These are phyloP conservation scores for Neoniphon sammara DNA, from an alignment of 2,797 vertebrate genomes.

Conservation along the genomic window DNA sequence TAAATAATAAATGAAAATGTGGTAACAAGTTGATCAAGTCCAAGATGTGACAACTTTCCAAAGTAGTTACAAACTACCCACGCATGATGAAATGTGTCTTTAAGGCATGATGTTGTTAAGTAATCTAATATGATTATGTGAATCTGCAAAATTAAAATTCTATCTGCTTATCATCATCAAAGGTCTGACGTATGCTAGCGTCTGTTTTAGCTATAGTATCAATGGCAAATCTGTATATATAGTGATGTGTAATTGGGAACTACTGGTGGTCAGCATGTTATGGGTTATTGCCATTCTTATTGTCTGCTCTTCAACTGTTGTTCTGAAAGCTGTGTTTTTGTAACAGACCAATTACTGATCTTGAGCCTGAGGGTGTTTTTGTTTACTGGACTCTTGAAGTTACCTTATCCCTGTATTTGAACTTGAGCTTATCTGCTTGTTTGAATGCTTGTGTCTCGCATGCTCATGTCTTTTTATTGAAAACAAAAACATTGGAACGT, in stretches of 20 bases:
- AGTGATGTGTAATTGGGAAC: not conserved
- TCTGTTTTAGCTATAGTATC: constrained; percentile 6
- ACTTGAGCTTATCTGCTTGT: not conserved
- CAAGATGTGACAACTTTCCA: constrained; percentile 12
- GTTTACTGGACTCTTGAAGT: not conserved
- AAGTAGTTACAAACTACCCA: constrained; percentile 23
- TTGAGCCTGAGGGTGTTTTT: not conserved
- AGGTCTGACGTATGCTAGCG: not conserved
- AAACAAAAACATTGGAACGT: constrained; percentile 8
- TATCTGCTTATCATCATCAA: constrained; percentile 29
- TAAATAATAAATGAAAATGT: constrained; percentile 21
- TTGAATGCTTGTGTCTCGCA: not conserved
- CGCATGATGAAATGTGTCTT: constrained; percentile 25
- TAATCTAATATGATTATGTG: constrained; percentile 23
- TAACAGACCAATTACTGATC: not conserved
- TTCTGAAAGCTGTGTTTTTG: not conserved
- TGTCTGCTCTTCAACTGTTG: not conserved
- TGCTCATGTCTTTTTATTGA: not conserved
- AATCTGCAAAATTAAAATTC: constrained; percentile 32
- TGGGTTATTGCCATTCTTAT: constrained; percentile 6
- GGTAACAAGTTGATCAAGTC: constrained; percentile 28
- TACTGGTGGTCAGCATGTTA: constrained; percentile 3
- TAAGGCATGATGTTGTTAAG: constrained; percentile 26
- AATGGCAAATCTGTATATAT: not conserved
- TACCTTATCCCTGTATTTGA: not conserved